Conservation (phyloP, 1,140 invertebrate genomes). For the Centruroides vittatus region DNA sequence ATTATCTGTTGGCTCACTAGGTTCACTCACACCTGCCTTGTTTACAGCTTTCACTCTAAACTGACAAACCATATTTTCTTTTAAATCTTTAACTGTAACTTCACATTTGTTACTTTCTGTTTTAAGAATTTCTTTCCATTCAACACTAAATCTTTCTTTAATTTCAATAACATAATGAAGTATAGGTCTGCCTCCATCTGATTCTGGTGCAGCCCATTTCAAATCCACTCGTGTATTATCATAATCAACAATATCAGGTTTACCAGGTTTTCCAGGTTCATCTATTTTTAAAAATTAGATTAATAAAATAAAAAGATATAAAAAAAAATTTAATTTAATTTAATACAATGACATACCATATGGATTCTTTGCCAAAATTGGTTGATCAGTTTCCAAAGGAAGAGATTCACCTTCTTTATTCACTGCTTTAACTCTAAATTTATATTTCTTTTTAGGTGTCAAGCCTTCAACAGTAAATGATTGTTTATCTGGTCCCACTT, state of each 20-base stretch:
- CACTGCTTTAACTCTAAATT: constrained; percentile 93
- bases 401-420: constrained; percentile 98
- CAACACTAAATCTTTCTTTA: constrained; percentile 72
- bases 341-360: constrained; percentile 27
- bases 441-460: constrained; percentile 96
- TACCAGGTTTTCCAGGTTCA: constrained; percentile 80
- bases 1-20: constrained; percentile 82
- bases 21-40: constrained; percentile 69
- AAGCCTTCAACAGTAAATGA: constrained; percentile 81
- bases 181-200: constrained; percentile 87
- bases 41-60: constrained; percentile 85
- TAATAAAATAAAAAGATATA: background rate
- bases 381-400: constrained; percentile 82
- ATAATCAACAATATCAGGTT: constrained; percentile 83
- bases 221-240: constrained; percentile 66
- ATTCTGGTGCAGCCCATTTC: constrained; percentile 79
- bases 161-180: constrained; percentile 84
- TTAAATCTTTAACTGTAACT: constrained; percentile 67
- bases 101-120: constrained; percentile 61
- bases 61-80: constrained; percentile 85
- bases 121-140: constrained; percentile 75
- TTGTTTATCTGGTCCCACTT: constrained; percentile 56
- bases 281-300: constrained; percentile 32
- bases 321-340: background rate
- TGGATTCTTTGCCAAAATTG: constrained; percentile 23